Base-by-base conservation (phyloP, 2,113 vertebrate genomes). In the Trachemys scripta region DNA sequence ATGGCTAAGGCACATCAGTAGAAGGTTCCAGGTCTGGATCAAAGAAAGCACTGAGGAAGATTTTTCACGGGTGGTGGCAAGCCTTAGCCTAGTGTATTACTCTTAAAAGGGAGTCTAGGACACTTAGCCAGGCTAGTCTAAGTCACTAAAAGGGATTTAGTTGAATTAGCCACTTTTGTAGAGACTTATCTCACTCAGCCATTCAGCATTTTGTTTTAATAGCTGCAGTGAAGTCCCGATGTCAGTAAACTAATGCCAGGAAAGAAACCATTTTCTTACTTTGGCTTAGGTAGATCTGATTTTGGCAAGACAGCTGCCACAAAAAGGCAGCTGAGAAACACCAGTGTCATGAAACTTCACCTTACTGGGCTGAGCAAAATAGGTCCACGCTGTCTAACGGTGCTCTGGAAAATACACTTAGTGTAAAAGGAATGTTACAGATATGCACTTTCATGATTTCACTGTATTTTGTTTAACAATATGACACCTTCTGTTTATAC, bases 401-500 rank as follows among this genome's bases (percentile, higher is more conserved):
- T 56, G 53, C 2, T 5, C 45, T 50, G 88, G 16, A 4, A 27
- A 4, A 65, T 75, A 59, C 10, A 9, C 4, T 69, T 69, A 19
- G 65, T 38, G 65, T 72, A 72, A 38, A 3, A 91, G 45, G 3
- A 62, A 20, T 35, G 3, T 82, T 6, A 45, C 83, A 0, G 7
- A 16, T 0, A 20, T 45, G 27, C 49, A 19, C 3, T 1, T 13
- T 82, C 24, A 1, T 6, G 65, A 87, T 87, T 81, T 75, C 89
- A 91, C 22, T 0, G 0, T 54, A 19, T 89, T 96, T 97, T 97
- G 95, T 96, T 96, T 76, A 95, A 81, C 90, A 82, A 80, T 35
- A 2, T 3, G 10, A 57, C 38, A 16, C 45, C 50, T 85, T 57
- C 87, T 47, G 85, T 50, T 62, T 54, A 82, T 54, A 75, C 80